Evolutionary conservation across 2,797 vertebrate species (phyloP), one percentile per base, ranked within the genome.

Genomic region (Scolopax rusticola): DNA sequence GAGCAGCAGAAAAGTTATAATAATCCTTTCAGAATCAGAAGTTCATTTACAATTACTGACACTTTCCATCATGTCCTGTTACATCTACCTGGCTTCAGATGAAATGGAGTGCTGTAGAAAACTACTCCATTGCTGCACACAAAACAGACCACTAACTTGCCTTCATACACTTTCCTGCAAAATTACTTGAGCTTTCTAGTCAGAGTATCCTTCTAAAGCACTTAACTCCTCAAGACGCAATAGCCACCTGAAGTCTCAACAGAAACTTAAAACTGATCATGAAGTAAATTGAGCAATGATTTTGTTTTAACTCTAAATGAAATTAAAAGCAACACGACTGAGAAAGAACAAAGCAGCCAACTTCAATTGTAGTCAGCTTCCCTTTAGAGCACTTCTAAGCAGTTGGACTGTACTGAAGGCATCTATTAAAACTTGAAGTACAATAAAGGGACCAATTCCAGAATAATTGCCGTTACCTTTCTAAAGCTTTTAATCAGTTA

Each of bases 371-470:
- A 61, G 80, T 41, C 79, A 90, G 45, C 91, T 96, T 93, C 88
- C 82, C 65, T 89, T 95, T 77, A 91, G 90, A 65, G 60, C 51
- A 36, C 38, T 92, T 88, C 12, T 30, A 83, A 76, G 63, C 56
- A 80, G n/a, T 56, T 63, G 76, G 75, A 94, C 74, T 84, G 59
- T 87, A 85, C 50, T 84, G 76, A 87, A 87, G 9, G 4, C 40
- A 89, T 84, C 64, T 91, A 71, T 76, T 95, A 95, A 95, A 91
- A 93, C 90, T 3, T 47, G 28, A 74, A 95, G 50, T 82, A 81
- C 40, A 93, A 69, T 43, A 90, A 83, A 79, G 88, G 74, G 83
- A 97, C 63, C 48, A 81, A 82, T 63, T 94, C 76, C 67, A 94
- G 47, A 87, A 87, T 43, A 95, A 85, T 56, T 65, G 68, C 21